Percentiles rank a stretch among this genome's conserved stretches.
phyloP scores from a whole-genome alignment of 2,797 vertebrate species.

The Steatocranus sp. region DNA sequence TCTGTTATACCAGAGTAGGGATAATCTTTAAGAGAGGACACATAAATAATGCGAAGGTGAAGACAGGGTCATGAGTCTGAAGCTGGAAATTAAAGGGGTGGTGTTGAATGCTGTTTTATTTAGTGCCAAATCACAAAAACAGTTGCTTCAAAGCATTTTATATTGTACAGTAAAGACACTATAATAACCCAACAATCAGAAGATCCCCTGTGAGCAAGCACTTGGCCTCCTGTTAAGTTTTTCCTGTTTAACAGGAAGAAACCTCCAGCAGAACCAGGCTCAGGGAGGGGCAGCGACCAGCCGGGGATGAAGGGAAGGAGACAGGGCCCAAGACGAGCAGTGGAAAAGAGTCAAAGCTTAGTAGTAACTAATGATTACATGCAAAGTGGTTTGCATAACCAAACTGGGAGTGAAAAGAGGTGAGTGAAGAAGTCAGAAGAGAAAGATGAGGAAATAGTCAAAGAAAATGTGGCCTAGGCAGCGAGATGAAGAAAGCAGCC shows the following conservation, averaged over 20 bases:
- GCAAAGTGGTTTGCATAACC: not conserved
- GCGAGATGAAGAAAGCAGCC: not conserved
- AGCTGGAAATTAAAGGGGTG: not conserved
- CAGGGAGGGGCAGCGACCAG: not conserved
- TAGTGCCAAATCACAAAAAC: not conserved
- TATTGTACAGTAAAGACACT: not conserved
- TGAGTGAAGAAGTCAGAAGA: not conserved
- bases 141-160: not conserved
- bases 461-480: not conserved
- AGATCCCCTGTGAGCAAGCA: not conserved
- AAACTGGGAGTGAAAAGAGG: not conserved
- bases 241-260: not conserved
- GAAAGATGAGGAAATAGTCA: not conserved
- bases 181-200: not conserved
- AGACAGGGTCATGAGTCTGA: not conserved
- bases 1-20: not conserved
- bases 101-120: not conserved
- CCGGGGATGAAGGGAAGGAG: not conserved
- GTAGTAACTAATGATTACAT: not conserved
- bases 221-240: not conserved
- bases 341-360: not conserved
- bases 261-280: not conserved
- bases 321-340: not conserved
- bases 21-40: not conserved
- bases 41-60: not conserved